Conservation (phyloP, 2,888 invertebrate genomes). For the Cerastis rubricosa region DNA sequence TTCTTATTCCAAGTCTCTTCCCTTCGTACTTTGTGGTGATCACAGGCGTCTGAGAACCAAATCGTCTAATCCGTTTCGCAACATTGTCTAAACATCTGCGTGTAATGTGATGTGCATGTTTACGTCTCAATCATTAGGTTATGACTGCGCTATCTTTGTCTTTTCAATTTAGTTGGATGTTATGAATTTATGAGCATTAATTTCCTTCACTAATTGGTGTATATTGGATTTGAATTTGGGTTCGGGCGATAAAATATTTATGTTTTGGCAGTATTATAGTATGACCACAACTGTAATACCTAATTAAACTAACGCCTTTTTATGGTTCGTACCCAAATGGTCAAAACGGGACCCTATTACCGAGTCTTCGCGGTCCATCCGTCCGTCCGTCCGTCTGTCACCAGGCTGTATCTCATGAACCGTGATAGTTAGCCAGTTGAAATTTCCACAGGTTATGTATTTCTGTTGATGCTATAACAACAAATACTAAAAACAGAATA, state of each 20-base stretch:
- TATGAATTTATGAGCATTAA: background rate
- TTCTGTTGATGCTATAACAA: too few species aligned
- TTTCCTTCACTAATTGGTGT: constrained; percentile 2
- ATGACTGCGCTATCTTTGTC: constrained; percentile 26
- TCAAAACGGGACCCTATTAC: too few species aligned
- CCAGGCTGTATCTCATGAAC: too few species aligned
- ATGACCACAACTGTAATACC: too few species aligned
- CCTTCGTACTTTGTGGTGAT: background rate
- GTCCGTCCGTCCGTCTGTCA: too few species aligned
- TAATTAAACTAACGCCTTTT: too few species aligned
- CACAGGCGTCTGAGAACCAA: background rate
- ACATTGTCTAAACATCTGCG: background rate
- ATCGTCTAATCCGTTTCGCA: background rate
- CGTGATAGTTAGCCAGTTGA: too few species aligned
- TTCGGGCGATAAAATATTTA: background rate
- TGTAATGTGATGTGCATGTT: background rate
- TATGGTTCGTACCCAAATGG: too few species aligned
- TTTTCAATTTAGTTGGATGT: background rate
- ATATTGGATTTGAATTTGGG: background rate
- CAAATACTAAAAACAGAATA: too few species aligned
- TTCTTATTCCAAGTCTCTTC: background rate
- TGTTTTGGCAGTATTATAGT: background rate
- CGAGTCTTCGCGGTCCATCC: too few species aligned
- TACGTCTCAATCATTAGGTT: background rate
- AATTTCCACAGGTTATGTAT: too few species aligned